phyloP scores from a whole-genome alignment of 2,797 vertebrate genomes.

The Distichodus sexfasciatus region DNA sequence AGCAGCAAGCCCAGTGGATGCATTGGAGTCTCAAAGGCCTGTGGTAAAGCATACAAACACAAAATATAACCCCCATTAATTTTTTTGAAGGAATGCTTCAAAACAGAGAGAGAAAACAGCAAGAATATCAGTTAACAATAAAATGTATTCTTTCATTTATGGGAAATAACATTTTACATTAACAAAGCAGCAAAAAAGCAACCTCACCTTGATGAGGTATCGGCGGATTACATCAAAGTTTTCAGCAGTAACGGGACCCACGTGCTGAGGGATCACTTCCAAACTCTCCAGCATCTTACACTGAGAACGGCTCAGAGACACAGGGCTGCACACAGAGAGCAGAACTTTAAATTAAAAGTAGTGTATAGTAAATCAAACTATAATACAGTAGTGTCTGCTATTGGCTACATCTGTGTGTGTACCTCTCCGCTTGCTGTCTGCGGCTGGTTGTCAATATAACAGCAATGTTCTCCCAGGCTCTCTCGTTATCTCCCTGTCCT shows the following conservation, averaged over 20 bases:
- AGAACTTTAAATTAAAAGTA: too few relatives aligned
- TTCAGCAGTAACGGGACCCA: constrained; percentile 77
- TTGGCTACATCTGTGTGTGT: constrained; percentile 5
- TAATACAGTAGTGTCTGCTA: too few relatives aligned
- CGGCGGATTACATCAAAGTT: constrained; percentile 81
- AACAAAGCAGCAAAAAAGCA: not conserved
- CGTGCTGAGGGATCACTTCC: constrained; percentile 83
- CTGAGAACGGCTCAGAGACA: constrained; percentile 79
- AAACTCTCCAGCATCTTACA: constrained; percentile 83
- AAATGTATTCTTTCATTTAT: not conserved
- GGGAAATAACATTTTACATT: not conserved
- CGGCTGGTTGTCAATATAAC: constrained; percentile 79
- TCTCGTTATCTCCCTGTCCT: constrained; percentile 77
- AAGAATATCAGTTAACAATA: too few relatives aligned
- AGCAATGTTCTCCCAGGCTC: constrained; percentile 87
- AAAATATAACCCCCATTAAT: not conserved
- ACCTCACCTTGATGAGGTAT: constrained; percentile 78
- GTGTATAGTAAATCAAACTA: too few relatives aligned
- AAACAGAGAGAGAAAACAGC: too few relatives aligned
- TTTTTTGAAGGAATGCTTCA: too few relatives aligned
- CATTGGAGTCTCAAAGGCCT: constrained; percentile 83
- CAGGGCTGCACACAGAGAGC: constrained; percentile 63
- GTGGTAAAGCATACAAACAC: not conserved
- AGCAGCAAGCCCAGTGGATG: constrained; percentile 81
- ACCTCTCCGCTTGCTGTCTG: constrained; percentile 80